A percentile compares a stretch with the other conserved stretches of the same genome.
phyloP scores from a whole-genome alignment of 2,113 vertebrate genomes.

The Strix aluco region DNA sequence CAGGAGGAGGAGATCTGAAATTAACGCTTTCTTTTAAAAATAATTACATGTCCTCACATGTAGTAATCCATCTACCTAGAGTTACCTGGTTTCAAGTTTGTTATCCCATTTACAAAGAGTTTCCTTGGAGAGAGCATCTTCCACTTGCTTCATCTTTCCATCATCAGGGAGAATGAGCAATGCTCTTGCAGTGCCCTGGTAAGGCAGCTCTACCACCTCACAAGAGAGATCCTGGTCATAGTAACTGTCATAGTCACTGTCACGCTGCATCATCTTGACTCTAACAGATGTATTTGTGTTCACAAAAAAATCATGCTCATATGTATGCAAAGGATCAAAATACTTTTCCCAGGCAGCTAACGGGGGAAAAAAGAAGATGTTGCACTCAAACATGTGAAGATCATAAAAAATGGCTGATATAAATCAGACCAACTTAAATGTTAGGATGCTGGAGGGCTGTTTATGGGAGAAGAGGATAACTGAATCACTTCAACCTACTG shows the following conservation, averaged over 20 bases:
- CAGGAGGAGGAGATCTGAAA: background rate
- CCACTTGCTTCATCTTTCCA: constrained; percentile 81
- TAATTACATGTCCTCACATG: background rate
- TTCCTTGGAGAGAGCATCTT: constrained; percentile 61
- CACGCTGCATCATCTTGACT: constrained; percentile 67
- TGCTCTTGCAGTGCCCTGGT: constrained; percentile 81
- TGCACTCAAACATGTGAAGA: background rate
- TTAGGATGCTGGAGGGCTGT: background rate
- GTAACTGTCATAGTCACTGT: background rate
- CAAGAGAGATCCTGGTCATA: constrained; percentile 71
- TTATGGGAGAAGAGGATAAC: background rate
- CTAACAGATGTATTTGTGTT: background rate
- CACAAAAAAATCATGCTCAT: constrained; percentile 58
- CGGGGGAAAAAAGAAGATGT: background rate
- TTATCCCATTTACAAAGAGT: constrained; percentile 58
- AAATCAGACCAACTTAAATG: background rate
- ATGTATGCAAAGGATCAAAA: constrained; percentile 35
- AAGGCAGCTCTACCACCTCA: constrained; percentile 80
- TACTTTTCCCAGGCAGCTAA: constrained; percentile 65
- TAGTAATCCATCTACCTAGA: background rate
- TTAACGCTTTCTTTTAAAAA: background rate
- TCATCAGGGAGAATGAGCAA: constrained; percentile 83
- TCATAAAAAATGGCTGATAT: background rate
- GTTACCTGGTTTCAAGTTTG: constrained; percentile 52
- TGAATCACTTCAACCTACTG: background rate